These are phyloP conservation scores for Hipparchia sbordonii DNA, from an alignment of 2,888 invertebrate genomes.

Conservation along the genomic window DNA sequence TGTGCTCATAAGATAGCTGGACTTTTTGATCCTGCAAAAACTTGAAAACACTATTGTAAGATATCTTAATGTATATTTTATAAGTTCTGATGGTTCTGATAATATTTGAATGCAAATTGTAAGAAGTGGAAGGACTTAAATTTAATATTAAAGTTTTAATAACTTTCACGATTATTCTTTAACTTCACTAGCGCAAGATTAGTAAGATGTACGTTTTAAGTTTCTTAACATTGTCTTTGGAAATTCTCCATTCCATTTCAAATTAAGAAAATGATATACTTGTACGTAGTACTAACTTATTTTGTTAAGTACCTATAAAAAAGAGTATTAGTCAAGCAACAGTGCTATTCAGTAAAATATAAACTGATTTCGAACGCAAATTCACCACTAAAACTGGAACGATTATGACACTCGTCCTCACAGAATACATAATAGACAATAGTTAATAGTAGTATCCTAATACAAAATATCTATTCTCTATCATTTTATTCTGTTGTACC, in stretches of 20 bases:
- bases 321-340: no score
- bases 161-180: slow-evolving; percentile 19
- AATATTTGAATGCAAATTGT: slow-evolving; percentile 12
- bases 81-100: neutral
- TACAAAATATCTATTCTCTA: no score
- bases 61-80: slow-evolving; percentile 16
- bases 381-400: no score
- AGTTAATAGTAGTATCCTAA: no score
- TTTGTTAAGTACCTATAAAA: no score
- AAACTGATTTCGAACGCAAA: no score
- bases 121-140: slow-evolving; percentile 15
- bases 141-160: slow-evolving; percentile 18
- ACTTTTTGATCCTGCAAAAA: neutral
- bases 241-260: slow-evolving; percentile 8
- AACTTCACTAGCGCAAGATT: slow-evolving; percentile 20
- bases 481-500: no score
- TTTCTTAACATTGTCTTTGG: slow-evolving; percentile 17
- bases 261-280: neutral
- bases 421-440: no score
- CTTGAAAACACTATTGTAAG: slow-evolving; percentile 3
- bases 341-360: no score
- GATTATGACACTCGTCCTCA: no score
- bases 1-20: neutral
- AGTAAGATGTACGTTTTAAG: slow-evolving; percentile 20
- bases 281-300: neutral